These are phyloP conservation scores for Lagocephalus sceleratus DNA, from an alignment of 2,797 vertebrate genomes.

Conservation along the genomic window DNA sequence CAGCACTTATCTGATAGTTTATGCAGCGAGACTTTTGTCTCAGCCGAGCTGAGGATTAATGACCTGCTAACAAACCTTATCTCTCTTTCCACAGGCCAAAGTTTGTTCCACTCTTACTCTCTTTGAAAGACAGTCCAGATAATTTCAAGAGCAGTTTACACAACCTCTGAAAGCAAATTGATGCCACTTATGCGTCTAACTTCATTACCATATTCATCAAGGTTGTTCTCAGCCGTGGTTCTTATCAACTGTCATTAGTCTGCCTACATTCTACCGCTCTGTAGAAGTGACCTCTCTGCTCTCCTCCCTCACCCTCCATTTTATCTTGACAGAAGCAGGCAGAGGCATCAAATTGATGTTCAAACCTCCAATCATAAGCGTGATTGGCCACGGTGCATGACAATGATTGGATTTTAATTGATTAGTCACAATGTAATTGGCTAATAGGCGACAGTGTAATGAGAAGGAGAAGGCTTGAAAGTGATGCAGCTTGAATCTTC, in stretches of 20 bases:
- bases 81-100: background rate
- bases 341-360: constrained; percentile 38
- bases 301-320: constrained; percentile 14
- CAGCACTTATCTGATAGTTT: background rate
- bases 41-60: background rate
- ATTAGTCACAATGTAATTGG: constrained; percentile 71
- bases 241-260: constrained; percentile 44
- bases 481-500: constrained; percentile 17
- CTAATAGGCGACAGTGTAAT: constrained; percentile 52
- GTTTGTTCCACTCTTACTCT: background rate
- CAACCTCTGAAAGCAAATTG: background rate
- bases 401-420: constrained; percentile 75
- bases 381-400: constrained; percentile 59
- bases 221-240: constrained; percentile 39
- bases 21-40: constrained; percentile 1
- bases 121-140: background rate
- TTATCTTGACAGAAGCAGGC: constrained; percentile 54
- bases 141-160: too few relatives aligned
- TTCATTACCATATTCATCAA: constrained; percentile 55
- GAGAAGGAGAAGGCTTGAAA: constrained; percentile 41
- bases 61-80: constrained; percentile 9
- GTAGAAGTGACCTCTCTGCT: constrained; percentile 38
- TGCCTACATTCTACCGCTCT: constrained; percentile 33
- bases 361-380: constrained; percentile 48
- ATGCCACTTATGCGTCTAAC: constrained; percentile 4